phyloP scores from a whole-genome alignment of 2,888 invertebrate species.

The Sinodicranocentrus sp. region DNA sequence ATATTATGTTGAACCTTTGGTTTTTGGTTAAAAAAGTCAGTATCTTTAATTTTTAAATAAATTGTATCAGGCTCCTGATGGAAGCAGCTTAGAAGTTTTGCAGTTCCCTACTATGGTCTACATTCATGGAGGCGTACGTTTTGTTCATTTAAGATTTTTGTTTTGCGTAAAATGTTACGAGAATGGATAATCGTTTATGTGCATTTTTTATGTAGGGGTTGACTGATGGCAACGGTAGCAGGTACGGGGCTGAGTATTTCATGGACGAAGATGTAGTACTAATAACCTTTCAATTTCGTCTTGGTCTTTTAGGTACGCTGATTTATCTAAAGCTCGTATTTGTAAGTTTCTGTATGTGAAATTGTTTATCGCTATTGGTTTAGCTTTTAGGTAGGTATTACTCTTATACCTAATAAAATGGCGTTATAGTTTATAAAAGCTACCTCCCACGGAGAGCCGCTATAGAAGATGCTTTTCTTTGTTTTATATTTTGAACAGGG shows the following conservation, averaged over 20 bases:
- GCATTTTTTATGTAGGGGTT: constrained; percentile 39
- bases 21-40: no score
- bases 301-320: constrained; percentile 35
- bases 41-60: no score
- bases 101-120: constrained; percentile 57
- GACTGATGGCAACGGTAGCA: constrained; percentile 62
- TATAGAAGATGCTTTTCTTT: no score
- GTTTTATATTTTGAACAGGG: constrained; percentile 40
- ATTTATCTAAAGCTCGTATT: no score
- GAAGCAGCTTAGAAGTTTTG: background rate
- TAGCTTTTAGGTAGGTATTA: background rate
- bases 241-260: constrained; percentile 68
- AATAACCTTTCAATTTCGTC: constrained; percentile 57
- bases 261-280: constrained; percentile 70
- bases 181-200: background rate
- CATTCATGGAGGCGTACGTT: constrained; percentile 67
- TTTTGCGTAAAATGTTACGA: background rate
- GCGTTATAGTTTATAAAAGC: no score
- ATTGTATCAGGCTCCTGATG: constrained; percentile 51
- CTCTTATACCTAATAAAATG: background rate
- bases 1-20: no score
- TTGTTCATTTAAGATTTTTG: background rate
- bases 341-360: no score
- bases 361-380: no score
- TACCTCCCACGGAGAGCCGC: no score